Conservation (phyloP, 1,140 invertebrate genomes). For the Euborellia annulipes region DNA sequence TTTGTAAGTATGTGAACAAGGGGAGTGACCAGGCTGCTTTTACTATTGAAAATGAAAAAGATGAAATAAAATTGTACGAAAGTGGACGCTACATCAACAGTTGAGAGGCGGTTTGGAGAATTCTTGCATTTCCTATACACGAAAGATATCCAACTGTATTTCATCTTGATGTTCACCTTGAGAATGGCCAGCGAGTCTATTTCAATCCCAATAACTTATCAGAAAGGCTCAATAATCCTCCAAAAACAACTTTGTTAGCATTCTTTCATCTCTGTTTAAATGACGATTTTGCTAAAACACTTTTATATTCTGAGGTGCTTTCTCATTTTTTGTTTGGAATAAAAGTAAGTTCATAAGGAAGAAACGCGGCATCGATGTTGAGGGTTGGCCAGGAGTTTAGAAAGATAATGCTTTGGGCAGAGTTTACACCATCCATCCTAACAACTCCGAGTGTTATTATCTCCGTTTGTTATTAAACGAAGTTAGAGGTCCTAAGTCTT, state of each 20-base stretch:
- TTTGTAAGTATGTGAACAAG: slow-evolving; percentile 28
- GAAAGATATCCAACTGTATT: slow-evolving; percentile 23
- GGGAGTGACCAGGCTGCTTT: slow-evolving; percentile 19
- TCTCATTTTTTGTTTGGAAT: too few relatives aligned
- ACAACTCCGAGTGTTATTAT: slow-evolving; percentile 21
- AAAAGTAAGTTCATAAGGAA: slow-evolving; percentile 15
- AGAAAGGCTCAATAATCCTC: slow-evolving; percentile 5
- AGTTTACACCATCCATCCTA: slow-evolving; percentile 25
- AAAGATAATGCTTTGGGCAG: slow-evolving; percentile 15
- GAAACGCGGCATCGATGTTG: slow-evolving; percentile 19
- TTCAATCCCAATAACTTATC: slow-evolving; percentile 15
- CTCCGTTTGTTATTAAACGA: slow-evolving; percentile 21
- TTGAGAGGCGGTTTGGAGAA: slow-evolving; percentile 27
- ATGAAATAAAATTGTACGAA: slow-evolving; percentile 23
- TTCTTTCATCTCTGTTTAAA: too few relatives aligned
- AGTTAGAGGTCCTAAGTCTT: slow-evolving; percentile 23
- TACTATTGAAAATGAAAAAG: slow-evolving; percentile 19
- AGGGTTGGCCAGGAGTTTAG: slow-evolving; percentile 17
- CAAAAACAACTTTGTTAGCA: slow-evolving; percentile 6
- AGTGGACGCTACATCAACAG: slow-evolving; percentile 22
- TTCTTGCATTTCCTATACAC: slow-evolving; percentile 24
- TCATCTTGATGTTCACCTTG: slow-evolving; percentile 24
- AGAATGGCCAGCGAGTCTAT: slow-evolving; percentile 18
- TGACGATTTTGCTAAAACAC: too few relatives aligned
- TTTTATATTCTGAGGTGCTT: too few relatives aligned